phyloP scores from a whole-genome alignment of 2,797 vertebrate species.

The Taenioides sp. region DNA sequence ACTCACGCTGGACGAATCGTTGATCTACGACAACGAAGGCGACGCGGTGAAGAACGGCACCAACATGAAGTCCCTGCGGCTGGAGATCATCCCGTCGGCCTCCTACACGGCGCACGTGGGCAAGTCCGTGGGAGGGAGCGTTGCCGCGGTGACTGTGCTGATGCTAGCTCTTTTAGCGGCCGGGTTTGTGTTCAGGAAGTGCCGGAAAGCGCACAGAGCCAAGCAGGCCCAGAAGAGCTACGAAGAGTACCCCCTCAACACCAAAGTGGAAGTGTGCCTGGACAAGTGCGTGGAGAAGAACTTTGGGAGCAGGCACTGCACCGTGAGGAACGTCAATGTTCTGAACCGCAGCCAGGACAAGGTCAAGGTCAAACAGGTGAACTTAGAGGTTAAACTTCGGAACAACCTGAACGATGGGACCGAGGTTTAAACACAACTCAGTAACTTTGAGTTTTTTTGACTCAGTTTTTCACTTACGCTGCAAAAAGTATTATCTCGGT shows the following conservation, averaged over 20 bases:
- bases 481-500: not conserved
- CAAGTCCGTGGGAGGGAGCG: constrained; percentile 85
- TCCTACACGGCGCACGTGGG: constrained; percentile 83
- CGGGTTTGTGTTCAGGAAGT: constrained; percentile 84
- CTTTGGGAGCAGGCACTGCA: constrained; percentile 82
- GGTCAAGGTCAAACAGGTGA: constrained; percentile 84
- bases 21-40: constrained; percentile 95
- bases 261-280: constrained; percentile 86
- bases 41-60: constrained; percentile 96
- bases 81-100: constrained; percentile 80
- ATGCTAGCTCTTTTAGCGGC: constrained; percentile 80
- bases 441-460: not conserved
- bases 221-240: constrained; percentile 50
- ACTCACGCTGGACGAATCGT: constrained; percentile 86
- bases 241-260: constrained; percentile 91
- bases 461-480: not conserved
- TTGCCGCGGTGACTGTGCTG: constrained; percentile 82
- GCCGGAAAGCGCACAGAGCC: constrained; percentile 72
- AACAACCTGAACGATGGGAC: constrained; percentile 93
- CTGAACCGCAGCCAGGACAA: constrained; percentile 72
- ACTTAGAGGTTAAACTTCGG: constrained; percentile 90
- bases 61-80: constrained; percentile 91
- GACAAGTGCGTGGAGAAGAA: constrained; percentile 81
- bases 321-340: constrained; percentile 84
- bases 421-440: constrained; percentile 78